These are phyloP conservation scores for Rhabdomys dilectus DNA, from an alignment of 2,113 vertebrate genomes.

Conservation along the genomic window DNA sequence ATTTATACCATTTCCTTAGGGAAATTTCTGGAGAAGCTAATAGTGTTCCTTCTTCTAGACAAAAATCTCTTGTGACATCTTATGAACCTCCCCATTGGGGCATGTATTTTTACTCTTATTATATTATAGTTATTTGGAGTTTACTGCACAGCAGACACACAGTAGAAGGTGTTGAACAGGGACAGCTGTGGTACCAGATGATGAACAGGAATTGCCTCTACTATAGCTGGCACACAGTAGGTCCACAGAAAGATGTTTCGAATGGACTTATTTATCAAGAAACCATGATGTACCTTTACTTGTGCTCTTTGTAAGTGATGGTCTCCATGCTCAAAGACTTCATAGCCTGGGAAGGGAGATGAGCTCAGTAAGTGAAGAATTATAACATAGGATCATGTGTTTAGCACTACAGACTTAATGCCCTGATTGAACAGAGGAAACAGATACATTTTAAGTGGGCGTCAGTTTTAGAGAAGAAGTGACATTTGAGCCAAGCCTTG, in stretches of 20 bases:
- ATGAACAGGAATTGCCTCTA: not conserved
- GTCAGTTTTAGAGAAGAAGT: constrained; percentile 37
- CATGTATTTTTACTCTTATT: constrained; percentile 51
- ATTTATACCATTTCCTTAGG: constrained; percentile 41
- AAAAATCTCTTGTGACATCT: constrained; percentile 62
- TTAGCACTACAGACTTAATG: not conserved
- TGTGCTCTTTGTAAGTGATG: not conserved
- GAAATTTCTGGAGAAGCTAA: constrained; percentile 40
- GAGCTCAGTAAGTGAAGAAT: not conserved
- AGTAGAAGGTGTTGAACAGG: not conserved
- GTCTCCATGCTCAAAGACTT: not conserved
- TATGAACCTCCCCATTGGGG: constrained; percentile 19
- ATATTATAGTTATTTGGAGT: constrained; percentile 49
- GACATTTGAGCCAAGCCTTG: constrained; percentile 1
- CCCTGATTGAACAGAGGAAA: constrained; percentile 29
- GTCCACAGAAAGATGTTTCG: not conserved
- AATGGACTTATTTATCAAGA: not conserved
- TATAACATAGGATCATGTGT: not conserved
- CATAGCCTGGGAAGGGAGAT: not conserved
- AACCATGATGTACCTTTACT: not conserved
- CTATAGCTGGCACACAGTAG: not conserved
- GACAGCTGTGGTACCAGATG: not conserved
- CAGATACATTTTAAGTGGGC: constrained; percentile 19
- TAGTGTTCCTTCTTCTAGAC: constrained; percentile 52
- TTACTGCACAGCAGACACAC: not conserved